These are phyloP conservation scores for Gallinago paraguaiae DNA, from an alignment of 2,113 vertebrate species.

Conservation along the genomic window DNA sequence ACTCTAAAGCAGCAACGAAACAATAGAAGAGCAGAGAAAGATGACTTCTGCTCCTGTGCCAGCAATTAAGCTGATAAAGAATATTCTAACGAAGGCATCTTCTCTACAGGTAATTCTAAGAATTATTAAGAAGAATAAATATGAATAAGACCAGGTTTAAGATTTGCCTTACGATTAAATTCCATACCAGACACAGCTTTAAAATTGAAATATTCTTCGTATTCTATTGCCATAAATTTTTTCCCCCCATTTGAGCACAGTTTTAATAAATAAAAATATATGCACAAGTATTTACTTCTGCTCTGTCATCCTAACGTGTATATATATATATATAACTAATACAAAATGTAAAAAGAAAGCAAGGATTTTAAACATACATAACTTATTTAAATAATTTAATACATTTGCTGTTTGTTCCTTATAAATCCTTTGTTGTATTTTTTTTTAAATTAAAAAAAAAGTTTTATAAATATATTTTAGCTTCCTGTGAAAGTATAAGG, in stretches of 20 bases:
- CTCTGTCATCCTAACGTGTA: background rate
- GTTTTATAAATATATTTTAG: background rate
- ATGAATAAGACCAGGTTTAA: background rate
- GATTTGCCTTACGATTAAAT: background rate
- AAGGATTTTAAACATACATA: background rate
- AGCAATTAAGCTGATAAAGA: background rate
- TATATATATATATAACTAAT: slow-evolving; percentile 41
- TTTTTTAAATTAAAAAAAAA: background rate
- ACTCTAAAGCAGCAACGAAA: background rate
- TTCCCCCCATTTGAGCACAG: background rate
- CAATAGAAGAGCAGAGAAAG: background rate
- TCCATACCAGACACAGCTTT: background rate
- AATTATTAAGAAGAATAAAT: background rate
- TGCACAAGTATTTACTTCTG: background rate
- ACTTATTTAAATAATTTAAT: slow-evolving; percentile 35
- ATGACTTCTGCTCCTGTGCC: background rate
- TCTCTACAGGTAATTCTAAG: background rate
- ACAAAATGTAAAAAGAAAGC: slow-evolving; percentile 41
- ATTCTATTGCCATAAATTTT: background rate
- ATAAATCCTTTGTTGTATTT: background rate
- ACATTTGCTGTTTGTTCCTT: slow-evolving; percentile 31
- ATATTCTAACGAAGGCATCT: background rate
- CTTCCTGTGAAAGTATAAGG: background rate
- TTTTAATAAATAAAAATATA: slow-evolving; percentile 43
- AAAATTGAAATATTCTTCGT: background rate